Evolutionary conservation across 2,888 invertebrate species (phyloP).

Genomic region (Lasioglossum marginatum): DNA sequence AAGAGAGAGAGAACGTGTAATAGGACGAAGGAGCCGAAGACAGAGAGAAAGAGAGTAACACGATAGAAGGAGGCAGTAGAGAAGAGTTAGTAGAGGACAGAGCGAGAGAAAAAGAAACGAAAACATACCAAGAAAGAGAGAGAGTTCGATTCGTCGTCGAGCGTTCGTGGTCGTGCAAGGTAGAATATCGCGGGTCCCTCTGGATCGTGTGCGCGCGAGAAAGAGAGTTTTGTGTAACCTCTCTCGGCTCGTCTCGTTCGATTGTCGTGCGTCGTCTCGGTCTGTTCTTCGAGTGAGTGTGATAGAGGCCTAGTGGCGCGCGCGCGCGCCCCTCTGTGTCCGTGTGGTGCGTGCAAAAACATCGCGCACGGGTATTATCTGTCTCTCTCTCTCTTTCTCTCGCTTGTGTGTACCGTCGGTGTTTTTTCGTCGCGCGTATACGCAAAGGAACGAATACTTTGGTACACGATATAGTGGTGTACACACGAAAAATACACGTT

Average conservation of each 20-base stretch:
- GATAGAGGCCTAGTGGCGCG: slow-evolving; percentile 50
- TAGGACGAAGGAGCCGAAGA: slow-evolving; percentile 38
- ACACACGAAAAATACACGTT: not conserved
- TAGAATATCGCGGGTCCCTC: slow-evolving; percentile 51
- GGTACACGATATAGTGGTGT: not conserved
- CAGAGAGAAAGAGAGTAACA: not conserved
- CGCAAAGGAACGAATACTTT: not conserved
- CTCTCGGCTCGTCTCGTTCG: slow-evolving; percentile 49
- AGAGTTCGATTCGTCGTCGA: slow-evolving; percentile 1
- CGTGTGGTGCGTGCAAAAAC: slow-evolving; percentile 12
- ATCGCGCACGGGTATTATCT: slow-evolving; percentile 7
- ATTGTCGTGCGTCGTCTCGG: slow-evolving; percentile 65
- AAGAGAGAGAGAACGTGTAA: slow-evolving; percentile 53
- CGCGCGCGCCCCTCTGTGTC: slow-evolving; percentile 52
- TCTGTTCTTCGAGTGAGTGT: slow-evolving; percentile 45
- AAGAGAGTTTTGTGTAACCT: slow-evolving; percentile 48
- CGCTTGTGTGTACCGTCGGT: slow-evolving; percentile 37
- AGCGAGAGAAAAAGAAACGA: slow-evolving; percentile 7
- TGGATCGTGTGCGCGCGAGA: slow-evolving; percentile 47
- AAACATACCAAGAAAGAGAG: slow-evolving; percentile 13
- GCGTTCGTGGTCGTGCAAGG: slow-evolving; percentile 31
- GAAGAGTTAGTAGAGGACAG: slow-evolving; percentile 29
- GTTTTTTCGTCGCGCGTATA: not conserved
- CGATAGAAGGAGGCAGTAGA: slow-evolving; percentile 45
- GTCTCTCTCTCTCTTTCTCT: not conserved